Evolutionary conservation across 2,113 vertebrate genomes (phyloP).

Genomic region (Danio rerio): GRCz12tu NC_133196.1:21823001-21823500

Average conservation of each 20-base stretch:
- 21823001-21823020: not conserved
- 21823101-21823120: constrained; percentile 48
- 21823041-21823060: not conserved
- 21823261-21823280: constrained; percentile 25
- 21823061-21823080: not conserved
- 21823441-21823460: constrained; percentile 52
- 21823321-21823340: constrained; percentile 60
- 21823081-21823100: constrained; percentile 34
- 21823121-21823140: constrained; percentile 40
- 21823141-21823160: constrained; percentile 42
- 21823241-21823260: constrained; percentile 41
- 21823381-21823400: constrained; percentile 47
- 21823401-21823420: constrained; percentile 54
- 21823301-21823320: constrained; percentile 58
- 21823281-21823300: constrained; percentile 51
- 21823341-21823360: constrained; percentile 48
- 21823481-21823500: constrained; percentile 55
- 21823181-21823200: constrained; percentile 34
- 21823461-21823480: constrained; percentile 38
- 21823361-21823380: constrained; percentile 38
- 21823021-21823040: not conserved
- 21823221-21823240: constrained; percentile 47
- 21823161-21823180: constrained; percentile 3
- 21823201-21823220: constrained; percentile 41
- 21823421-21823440: constrained; percentile 56